These are phyloP conservation scores for Phalacrocorax pelagicus DNA, from an alignment of 2,113 vertebrate genomes.

Conservation along the genomic window DNA sequence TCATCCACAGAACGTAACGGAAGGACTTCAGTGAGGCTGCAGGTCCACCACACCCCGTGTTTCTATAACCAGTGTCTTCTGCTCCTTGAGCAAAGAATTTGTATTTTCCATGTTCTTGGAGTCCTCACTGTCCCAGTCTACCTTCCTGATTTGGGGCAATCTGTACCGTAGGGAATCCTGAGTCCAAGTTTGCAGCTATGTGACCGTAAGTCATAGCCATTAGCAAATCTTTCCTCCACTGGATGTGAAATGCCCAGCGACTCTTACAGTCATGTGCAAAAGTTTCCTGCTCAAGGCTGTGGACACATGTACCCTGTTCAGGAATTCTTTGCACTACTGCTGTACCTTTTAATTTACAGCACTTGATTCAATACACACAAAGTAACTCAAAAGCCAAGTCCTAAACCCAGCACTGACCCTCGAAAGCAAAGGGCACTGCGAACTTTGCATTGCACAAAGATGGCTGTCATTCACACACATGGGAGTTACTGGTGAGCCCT, in stretches of 20 bases:
- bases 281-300: not conserved
- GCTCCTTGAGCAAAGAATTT: not conserved
- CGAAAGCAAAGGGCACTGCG: not conserved
- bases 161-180: not conserved
- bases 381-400: not conserved
- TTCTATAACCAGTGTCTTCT: not conserved
- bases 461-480: not conserved
- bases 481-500: not conserved
- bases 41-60: not conserved
- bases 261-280: not conserved
- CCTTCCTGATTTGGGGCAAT: not conserved
- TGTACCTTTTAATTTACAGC: not conserved
- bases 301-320: not conserved
- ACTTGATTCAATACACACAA: not conserved
- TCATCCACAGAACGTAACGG: not conserved
- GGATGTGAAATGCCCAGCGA: not conserved
- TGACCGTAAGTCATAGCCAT: not conserved
- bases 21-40: not conserved
- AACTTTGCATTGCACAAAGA: not conserved
- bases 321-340: not conserved
- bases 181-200: not conserved
- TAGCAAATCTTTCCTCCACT: not conserved
- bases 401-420: not conserved
- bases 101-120: not conserved
- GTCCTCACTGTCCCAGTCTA: not conserved